phyloP scores from a whole-genome alignment of 2,113 vertebrate species.

The Setophaga coronata region DNA sequence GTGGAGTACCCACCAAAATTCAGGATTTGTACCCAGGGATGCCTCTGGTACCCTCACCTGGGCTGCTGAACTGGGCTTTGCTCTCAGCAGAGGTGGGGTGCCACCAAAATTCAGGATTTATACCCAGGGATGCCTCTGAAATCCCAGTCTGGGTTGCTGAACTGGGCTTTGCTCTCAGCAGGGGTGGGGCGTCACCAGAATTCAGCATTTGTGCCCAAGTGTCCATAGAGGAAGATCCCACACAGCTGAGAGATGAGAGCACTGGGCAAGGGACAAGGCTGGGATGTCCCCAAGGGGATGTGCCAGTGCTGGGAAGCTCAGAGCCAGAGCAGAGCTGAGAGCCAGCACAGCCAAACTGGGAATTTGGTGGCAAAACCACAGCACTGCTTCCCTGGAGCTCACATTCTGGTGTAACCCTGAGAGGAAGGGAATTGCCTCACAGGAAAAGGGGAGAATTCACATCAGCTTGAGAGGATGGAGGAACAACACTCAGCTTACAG shows the following conservation, averaged over 20 bases:
- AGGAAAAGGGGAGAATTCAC: background rate
- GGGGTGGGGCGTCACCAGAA: accelerated
- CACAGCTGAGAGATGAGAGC: background rate
- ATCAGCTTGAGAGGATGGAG: background rate
- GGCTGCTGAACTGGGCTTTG: accelerated
- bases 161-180: accelerated
- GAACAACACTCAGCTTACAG: background rate
- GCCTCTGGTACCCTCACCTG: too few species aligned
- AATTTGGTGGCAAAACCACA: background rate
- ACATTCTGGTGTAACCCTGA: background rate
- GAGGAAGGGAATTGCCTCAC: background rate
- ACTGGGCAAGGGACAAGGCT: accelerated
- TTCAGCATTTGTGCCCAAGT: accelerated
- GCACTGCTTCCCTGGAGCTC: background rate
- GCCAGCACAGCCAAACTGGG: accelerated
- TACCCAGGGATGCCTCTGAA: accelerated
- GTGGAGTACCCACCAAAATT: accelerated
- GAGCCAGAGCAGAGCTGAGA: background rate
- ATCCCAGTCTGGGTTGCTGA: too few species aligned
- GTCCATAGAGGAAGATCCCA: accelerated
- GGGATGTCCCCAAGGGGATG: accelerated
- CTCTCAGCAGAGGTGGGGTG: accelerated
- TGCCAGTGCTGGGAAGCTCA: background rate
- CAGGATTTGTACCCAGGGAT: background rate
- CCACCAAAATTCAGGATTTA: background rate